phyloP scores from a whole-genome alignment of 2,888 invertebrate species.

The Ormyrus rosae region DNA sequence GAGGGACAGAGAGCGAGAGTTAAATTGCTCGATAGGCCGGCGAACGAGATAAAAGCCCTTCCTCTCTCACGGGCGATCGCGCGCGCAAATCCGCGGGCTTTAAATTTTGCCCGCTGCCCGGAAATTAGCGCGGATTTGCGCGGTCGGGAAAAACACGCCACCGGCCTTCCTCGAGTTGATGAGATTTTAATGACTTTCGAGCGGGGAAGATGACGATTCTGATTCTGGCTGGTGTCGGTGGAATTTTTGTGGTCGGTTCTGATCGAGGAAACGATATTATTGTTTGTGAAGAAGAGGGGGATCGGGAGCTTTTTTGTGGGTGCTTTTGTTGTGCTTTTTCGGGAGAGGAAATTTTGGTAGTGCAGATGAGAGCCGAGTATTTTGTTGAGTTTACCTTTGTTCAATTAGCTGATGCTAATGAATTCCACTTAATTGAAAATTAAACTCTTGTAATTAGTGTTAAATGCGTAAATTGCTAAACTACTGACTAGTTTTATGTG shows the following conservation, averaged over 20 bases:
- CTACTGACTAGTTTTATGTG: no score
- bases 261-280: no score
- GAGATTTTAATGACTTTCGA: conserved; percentile 44
- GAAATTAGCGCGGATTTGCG: conserved; percentile 32
- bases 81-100: neutral
- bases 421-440: no score
- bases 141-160: conserved; percentile 28
- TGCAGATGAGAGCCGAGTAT: neutral
- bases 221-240: neutral
- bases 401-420: no score
- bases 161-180: neutral
- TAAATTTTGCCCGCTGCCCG: neutral
- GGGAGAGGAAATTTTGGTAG: neutral
- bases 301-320: no score
- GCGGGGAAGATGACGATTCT: neutral
- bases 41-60: conserved; percentile 19
- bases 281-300: no score
- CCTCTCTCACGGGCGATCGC: neutral
- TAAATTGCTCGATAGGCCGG: conserved; percentile 3
- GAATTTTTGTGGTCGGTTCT: neutral
- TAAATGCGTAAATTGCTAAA: no score
- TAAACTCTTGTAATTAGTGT: no score
- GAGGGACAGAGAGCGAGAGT: neutral
- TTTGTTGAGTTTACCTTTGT: no score
- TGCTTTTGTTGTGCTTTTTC: neutral